Conservation (phyloP, 2,113 vertebrate species). For the Limanda limanda region DNA sequence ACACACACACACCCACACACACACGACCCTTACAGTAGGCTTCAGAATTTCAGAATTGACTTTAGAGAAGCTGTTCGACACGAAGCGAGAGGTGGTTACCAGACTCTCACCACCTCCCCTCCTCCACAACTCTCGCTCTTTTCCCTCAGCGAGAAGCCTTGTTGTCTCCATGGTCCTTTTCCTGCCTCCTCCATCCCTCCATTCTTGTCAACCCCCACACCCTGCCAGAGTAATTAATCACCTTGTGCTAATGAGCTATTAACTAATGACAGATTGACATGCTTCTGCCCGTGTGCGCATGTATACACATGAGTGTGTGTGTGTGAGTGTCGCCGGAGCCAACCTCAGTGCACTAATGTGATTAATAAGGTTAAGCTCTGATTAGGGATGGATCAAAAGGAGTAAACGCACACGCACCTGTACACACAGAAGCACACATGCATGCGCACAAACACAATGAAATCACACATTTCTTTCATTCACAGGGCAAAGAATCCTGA, state of each 20-base stretch:
- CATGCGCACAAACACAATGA: conserved; percentile 3
- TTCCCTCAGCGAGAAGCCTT: conserved; percentile 27
- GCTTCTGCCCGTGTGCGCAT: conserved; percentile 68
- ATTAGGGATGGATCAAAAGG: conserved; percentile 65
- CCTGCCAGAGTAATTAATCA: conserved; percentile 84
- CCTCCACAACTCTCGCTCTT: conserved; percentile 13
- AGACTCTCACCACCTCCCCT: conserved; percentile 31
- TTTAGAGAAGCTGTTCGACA: conserved; percentile 34
- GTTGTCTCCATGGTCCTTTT: conserved; percentile 54
- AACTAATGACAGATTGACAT: conserved; percentile 85
- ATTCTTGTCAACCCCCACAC: conserved; percentile 68
- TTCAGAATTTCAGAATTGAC: conserved; percentile 55
- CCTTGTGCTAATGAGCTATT: conserved; percentile 86
- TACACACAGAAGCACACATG: conserved; percentile 13
- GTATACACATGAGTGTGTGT: conserved; percentile 45
- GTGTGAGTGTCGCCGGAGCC: conserved; percentile 59
- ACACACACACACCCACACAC: conserved; percentile 16
- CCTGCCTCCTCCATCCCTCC: conserved; percentile 41
- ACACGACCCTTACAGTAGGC: conserved; percentile 15
- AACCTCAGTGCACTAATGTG: conserved; percentile 73
- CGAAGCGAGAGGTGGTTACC: conserved; percentile 39
- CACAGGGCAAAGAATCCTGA: not conserved
- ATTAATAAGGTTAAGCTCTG: conserved; percentile 82
- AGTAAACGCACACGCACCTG: conserved; percentile 27
- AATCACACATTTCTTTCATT: conserved; percentile 23